Percentiles rank a stretch among this genome's conserved stretches.
phyloP scores from a whole-genome alignment of 1,140 invertebrate genomes.

The Hylyphantes graminicola region DNA sequence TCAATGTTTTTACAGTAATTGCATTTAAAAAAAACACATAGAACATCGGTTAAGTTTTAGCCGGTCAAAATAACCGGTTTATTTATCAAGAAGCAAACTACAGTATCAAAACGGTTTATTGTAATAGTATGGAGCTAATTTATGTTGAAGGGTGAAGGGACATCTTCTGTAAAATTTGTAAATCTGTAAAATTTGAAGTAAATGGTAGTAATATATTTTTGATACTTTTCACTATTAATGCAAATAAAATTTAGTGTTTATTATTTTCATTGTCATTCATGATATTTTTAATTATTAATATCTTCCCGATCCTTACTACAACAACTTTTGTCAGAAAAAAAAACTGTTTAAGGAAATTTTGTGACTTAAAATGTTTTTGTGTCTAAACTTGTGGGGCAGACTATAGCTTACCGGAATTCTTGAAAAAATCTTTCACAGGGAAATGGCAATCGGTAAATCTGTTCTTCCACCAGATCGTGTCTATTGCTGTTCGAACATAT shows the following conservation, averaged over 20 bases:
- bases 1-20: no score
- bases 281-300: background rate
- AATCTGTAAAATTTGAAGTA: no score
- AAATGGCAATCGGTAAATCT: background rate
- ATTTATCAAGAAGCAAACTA: no score
- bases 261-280: background rate
- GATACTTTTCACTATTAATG: background rate
- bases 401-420: background rate
- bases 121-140: no score
- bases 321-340: background rate
- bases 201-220: no score
- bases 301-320: background rate
- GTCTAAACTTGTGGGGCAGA: background rate
- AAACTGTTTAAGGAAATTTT: background rate
- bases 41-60: no score
- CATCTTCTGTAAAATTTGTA: no score
- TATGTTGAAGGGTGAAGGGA: no score
- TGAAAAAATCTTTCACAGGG: background rate
- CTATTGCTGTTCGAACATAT: background rate
- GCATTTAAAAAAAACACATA: no score
- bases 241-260: background rate
- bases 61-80: no score
- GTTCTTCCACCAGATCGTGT: background rate
- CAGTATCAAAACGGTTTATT: no score
- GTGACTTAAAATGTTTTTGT: background rate